phyloP scores from a whole-genome alignment of 2,113 vertebrate species.

The Erinaceus europaeus region DNA sequence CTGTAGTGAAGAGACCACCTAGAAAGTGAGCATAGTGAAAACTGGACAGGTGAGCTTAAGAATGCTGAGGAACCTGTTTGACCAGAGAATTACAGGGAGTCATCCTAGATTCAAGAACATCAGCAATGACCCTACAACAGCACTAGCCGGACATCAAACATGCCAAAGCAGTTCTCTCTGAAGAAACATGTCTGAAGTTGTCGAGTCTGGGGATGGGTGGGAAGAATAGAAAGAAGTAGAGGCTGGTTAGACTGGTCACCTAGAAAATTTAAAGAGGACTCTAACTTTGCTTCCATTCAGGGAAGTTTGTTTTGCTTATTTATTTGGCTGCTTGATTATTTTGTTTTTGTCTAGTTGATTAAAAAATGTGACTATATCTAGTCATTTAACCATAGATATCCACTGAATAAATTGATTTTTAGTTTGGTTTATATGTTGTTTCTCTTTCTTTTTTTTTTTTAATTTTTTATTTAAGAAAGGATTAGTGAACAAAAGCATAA shows the following conservation, averaged over 20 bases:
- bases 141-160: background rate
- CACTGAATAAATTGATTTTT: background rate
- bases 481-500: too few relatives aligned
- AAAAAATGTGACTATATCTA: background rate
- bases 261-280: background rate
- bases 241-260: background rate
- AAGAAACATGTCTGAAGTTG: background rate
- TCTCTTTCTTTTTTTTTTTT: constrained; percentile 34
- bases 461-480: too few relatives aligned
- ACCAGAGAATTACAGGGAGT: background rate
- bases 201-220: background rate
- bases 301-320: too few relatives aligned
- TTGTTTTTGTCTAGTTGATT: background rate
- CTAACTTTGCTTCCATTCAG: background rate
- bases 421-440: constrained; percentile 16
- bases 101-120: background rate
- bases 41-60: background rate
- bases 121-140: background rate
- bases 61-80: background rate
- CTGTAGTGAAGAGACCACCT: background rate
- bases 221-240: too few relatives aligned
- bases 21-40: background rate
- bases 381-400: background rate
- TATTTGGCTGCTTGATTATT: too few relatives aligned
- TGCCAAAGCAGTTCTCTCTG: background rate